Evolutionary conservation across 2,888 invertebrate species (phyloP).

Genomic region (Rotaria socialis): DNA sequence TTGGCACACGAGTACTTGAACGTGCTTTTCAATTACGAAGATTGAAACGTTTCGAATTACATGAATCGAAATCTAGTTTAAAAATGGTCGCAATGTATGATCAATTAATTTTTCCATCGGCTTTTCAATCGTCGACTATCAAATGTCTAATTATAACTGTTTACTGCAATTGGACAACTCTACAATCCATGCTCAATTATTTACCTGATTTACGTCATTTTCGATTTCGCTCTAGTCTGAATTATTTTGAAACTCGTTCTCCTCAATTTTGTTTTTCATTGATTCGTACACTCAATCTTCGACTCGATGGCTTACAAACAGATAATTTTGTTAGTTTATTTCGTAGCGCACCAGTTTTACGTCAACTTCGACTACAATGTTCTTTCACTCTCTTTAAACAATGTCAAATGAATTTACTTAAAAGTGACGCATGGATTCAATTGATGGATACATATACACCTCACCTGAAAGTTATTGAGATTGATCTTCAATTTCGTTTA

Average conservation of each 20-base stretch:
- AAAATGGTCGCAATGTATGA: not conserved
- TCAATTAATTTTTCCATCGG: not conserved
- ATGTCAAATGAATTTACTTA: not conserved
- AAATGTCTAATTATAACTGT: not conserved
- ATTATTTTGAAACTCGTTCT: not conserved
- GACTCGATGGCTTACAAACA: not conserved
- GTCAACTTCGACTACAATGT: not conserved
- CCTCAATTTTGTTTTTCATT: not conserved
- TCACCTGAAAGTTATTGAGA: not conserved
- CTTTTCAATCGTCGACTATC: not conserved
- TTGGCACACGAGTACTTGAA: not conserved
- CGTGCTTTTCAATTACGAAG: not conserved
- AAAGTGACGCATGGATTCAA: not conserved
- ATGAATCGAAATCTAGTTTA: conserved; percentile 7
- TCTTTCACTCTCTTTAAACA: not conserved
- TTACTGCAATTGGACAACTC: not conserved
- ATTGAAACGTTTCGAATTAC: not conserved
- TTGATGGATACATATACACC: not conserved
- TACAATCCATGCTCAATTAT: not conserved
- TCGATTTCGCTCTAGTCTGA: not conserved
- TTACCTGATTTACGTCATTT: not conserved
- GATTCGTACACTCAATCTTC: not conserved
- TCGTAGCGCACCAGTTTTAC: not conserved
- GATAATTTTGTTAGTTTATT: not conserved
- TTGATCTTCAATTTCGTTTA: not conserved